Evolutionary conservation across 2,888 invertebrate species (phyloP), one percentile per base, ranked within the genome.

Genomic region (Hypomecis atomaria): DNA sequence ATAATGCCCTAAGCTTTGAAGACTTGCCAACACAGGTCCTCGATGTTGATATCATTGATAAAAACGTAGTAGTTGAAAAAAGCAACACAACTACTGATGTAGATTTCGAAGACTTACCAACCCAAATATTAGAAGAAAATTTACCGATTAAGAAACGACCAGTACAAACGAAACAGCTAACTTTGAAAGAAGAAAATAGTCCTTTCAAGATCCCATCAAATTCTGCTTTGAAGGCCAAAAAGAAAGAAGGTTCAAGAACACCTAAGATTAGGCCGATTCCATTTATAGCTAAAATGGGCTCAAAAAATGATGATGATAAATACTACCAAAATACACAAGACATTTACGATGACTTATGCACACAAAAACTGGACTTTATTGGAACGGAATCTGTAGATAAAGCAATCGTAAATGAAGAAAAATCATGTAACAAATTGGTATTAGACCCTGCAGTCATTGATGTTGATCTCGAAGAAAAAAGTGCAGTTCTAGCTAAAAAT

Each of bases 281-380:
- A 65, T 63, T 54, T 62, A 48, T 61, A 48, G 56, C 23, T 23
- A 59, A 61, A 40, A 9, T 8, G 4, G 37, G 7, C 50, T 3
- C 38, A 63, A 44, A 59, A 43, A 66, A 62, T 44, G 65, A 69
- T 36, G 78, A 83, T 49, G 77, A 83, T 23, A 84, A 84, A 65
- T 90, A 86, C 75, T 92, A 92, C 71, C 74, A 77, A 43, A 78
- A 81, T 6, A 92, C 92, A 6, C 92, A 92, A 79, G 89, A 92
- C 33, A 73, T 92, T 65, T 74, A 78, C 10, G 71, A 84, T 37
- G 92, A 92, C 67, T 76, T 92, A 54, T 89, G 84, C 67, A 77
- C 89, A 23, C 90, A 91, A 78, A 78, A 61, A 74, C 70, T 77
- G 47, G 44, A 56, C 2, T 69, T 76, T 61, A 10, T 49, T 66